Evolutionary conservation across 2,797 vertebrate genomes (phyloP).

Genomic region (Apogon talboti): DNA sequence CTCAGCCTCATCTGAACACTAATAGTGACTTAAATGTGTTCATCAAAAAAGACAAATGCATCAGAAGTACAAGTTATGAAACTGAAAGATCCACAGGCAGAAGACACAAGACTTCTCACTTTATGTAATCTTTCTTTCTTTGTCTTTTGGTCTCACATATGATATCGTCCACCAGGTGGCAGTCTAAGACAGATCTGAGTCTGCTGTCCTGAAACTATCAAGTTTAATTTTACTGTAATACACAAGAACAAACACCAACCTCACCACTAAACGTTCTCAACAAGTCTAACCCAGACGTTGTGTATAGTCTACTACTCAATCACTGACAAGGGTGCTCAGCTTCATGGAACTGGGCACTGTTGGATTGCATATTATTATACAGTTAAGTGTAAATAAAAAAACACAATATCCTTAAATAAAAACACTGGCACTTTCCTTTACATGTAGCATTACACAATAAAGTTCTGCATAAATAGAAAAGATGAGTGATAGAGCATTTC

Average conservation of each 20-base stretch:
- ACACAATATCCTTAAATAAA: constrained; percentile 59
- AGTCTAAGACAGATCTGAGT: constrained; percentile 48
- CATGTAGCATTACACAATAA: constrained; percentile 57
- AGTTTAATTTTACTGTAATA: constrained; percentile 19
- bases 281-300: constrained; percentile 32
- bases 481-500: constrained; percentile 27
- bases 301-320: constrained; percentile 35
- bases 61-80: constrained; percentile 16
- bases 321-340: constrained; percentile 57
- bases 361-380: constrained; percentile 80
- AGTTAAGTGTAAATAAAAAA: constrained; percentile 66
- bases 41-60: constrained; percentile 9
- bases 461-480: constrained; percentile 65
- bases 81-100: constrained; percentile 26
- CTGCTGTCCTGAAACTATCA: constrained; percentile 18
- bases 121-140: constrained; percentile 8
- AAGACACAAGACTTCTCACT: constrained; percentile 13
- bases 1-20: constrained; percentile 7
- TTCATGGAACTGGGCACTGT: constrained; percentile 65
- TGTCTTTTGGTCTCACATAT: constrained; percentile 12
- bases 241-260: constrained; percentile 42
- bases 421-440: constrained; percentile 73
- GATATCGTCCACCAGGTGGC: constrained; percentile 60
- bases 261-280: constrained; percentile 42
- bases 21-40: constrained; percentile 24